Conservation (phyloP, 1,140 invertebrate species). For the Plutomurus gul region DNA sequence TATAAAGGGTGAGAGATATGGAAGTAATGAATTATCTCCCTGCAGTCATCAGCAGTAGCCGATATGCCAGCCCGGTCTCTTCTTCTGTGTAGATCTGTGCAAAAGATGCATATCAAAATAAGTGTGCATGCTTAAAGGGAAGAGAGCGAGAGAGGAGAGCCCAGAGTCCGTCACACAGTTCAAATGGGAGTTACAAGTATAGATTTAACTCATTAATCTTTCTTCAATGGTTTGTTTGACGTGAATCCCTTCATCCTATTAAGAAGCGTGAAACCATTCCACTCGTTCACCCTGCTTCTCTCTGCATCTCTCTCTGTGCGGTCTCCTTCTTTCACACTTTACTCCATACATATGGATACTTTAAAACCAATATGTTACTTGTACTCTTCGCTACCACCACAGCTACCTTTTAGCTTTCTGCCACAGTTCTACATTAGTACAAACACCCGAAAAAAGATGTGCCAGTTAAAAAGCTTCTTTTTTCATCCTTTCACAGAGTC, state of each 20-base stretch:
- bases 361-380: constrained; percentile 25
- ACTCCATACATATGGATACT: neutral
- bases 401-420: neutral
- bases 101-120: constrained; percentile 7
- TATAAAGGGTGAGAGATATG: neutral
- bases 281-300: constrained; percentile 29
- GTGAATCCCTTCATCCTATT: constrained; percentile 54
- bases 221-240: constrained; percentile 55
- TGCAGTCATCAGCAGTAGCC: constrained; percentile 16
- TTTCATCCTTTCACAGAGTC: neutral
- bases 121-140: too few species aligned
- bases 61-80: neutral
- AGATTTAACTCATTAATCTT: constrained; percentile 54
- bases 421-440: neutral
- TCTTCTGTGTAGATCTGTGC: neutral
- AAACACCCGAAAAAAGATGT: too few species aligned
- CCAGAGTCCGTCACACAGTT: constrained; percentile 5
- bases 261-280: constrained; percentile 53
- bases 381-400: neutral
- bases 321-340: neutral
- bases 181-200: constrained; percentile 35
- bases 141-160: neutral
- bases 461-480: neutral
- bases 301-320: constrained; percentile 41
- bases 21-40: constrained; percentile 18